These are phyloP conservation scores for Sebastes baramenuke DNA, from an alignment of 2,797 vertebrate species.

Conservation along the genomic window DNA sequence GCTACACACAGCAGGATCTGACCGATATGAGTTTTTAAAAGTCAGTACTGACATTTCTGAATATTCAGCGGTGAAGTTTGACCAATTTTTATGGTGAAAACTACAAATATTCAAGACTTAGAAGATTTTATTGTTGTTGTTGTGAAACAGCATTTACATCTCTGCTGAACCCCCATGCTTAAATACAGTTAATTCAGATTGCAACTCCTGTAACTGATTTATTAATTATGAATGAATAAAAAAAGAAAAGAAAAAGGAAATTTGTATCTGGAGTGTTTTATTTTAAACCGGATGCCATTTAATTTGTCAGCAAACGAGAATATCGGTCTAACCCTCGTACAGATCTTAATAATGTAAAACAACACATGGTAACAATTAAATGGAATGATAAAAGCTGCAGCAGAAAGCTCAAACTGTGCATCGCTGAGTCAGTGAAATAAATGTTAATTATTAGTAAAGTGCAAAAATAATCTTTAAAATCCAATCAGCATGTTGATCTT, in stretches of 20 bases:
- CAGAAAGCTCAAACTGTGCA: constrained; percentile 37
- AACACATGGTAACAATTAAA: neutral
- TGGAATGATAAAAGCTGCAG: neutral
- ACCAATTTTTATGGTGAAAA: neutral
- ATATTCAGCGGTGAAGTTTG: neutral
- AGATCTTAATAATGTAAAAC: neutral
- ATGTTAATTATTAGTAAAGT: neutral
- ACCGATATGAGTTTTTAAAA: neutral
- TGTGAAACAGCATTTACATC: constrained; percentile 11
- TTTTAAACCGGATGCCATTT: neutral
- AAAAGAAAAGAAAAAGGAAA: neutral
- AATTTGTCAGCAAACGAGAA: neutral
- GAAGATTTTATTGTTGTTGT: constrained; percentile 4
- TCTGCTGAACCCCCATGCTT: neutral
- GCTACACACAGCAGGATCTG: neutral
- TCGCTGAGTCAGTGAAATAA: neutral
- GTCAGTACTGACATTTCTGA: neutral
- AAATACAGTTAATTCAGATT: neutral
- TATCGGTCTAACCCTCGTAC: neutral
- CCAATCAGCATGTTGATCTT: neutral
- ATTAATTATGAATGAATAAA: neutral
- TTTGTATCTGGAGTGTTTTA: neutral
- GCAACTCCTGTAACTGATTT: neutral
- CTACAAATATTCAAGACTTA: neutral
- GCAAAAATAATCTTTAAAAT: neutral